Evolutionary conservation across 2,797 vertebrate genomes (phyloP).

Genomic region (Paguma larvata): DNA sequence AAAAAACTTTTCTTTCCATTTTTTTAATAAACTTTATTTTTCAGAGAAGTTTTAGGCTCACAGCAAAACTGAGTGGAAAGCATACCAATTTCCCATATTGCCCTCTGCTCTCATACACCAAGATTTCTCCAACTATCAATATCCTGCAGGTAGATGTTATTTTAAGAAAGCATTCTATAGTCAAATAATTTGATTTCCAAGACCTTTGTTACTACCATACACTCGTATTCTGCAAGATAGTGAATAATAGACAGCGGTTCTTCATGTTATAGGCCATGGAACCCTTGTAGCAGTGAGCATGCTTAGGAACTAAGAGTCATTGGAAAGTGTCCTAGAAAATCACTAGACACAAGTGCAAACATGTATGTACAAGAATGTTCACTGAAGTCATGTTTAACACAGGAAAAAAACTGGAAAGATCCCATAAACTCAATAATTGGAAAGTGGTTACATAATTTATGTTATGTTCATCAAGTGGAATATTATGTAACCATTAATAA

Average conservation of each 20-base stretch:
- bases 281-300: not conserved
- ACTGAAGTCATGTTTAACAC: not conserved
- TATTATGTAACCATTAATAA: not conserved
- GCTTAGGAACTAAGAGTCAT: not conserved
- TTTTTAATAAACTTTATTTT: not conserved
- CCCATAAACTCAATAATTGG: not conserved
- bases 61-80: not conserved
- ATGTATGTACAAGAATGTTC: not conserved
- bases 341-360: not conserved
- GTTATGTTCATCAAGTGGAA: not conserved
- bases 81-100: not conserved
- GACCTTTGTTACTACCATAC: not conserved
- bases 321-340: not conserved
- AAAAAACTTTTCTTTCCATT: not conserved
- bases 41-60: not conserved
- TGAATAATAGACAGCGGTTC: not conserved
- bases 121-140: not conserved
- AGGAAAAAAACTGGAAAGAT: not conserved
- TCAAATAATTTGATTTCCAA: constrained; percentile 40
- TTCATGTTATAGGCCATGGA: not conserved
- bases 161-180: constrained; percentile 38
- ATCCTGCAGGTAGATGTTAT: not conserved
- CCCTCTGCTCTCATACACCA: not conserved
- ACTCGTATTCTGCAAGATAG: not conserved
- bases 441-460: not conserved